A percentile compares a stretch with the other conserved stretches of the same genome.
Conservation (phyloP, 2,797 vertebrate genomes). For the Pygocentrus nattereri region DNA sequence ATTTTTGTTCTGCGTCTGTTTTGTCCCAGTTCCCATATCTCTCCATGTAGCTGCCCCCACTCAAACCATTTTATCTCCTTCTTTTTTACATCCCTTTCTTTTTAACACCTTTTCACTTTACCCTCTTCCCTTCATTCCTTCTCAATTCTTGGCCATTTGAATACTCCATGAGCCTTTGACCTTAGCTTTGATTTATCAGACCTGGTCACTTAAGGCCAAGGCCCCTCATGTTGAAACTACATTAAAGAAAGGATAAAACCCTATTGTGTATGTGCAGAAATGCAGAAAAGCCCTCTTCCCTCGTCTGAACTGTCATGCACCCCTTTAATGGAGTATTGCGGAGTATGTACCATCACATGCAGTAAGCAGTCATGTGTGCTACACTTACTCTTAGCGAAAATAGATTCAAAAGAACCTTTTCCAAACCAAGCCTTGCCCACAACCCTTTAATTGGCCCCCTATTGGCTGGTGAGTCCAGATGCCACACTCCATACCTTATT, state of each 20-base stretch:
- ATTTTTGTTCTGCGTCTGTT: constrained; percentile 93
- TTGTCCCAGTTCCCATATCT: constrained; percentile 92
- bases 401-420: constrained; percentile 65
- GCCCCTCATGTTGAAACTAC: constrained; percentile 39
- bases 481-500: constrained; percentile 80
- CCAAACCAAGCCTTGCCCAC: constrained; percentile 59
- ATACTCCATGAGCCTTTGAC: constrained; percentile 66
- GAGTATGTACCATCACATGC: constrained; percentile 44
- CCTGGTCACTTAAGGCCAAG: constrained; percentile 51
- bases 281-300: constrained; percentile 6
- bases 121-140: constrained; percentile 42
- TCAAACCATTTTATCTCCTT: constrained; percentile 8
- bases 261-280: not conserved
- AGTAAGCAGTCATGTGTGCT: constrained; percentile 31
- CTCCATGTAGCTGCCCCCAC: constrained; percentile 82
- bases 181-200: constrained; percentile 49
- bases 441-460: constrained; percentile 86
- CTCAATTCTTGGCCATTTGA: constrained; percentile 46
- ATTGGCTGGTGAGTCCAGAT: constrained; percentile 85
- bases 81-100: constrained; percentile 12
- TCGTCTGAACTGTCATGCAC: not conserved
- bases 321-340: constrained; percentile 45
- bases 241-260: not conserved
- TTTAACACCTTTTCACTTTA: not conserved
- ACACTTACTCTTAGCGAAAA: constrained; percentile 53